These are phyloP conservation scores for Podabrus alpinus DNA, from an alignment of 2,888 invertebrate genomes.

Conservation along the genomic window DNA sequence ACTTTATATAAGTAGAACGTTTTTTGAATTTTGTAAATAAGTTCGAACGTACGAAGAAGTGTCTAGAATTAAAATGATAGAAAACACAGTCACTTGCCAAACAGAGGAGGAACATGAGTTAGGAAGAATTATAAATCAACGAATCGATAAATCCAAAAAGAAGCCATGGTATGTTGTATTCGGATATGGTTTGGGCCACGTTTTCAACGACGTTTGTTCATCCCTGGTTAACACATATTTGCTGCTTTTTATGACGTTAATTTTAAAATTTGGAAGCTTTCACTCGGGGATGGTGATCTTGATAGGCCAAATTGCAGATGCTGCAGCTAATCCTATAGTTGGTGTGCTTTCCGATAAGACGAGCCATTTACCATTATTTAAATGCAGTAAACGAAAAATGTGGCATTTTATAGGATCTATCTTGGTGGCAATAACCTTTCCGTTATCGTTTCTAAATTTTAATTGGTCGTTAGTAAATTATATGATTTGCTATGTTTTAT, in stretches of 20 bases:
- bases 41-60: too few species aligned
- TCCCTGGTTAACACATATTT: background rate
- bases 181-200: background rate
- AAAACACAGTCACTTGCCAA: background rate
- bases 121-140: background rate
- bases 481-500: background rate
- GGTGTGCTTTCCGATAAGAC: background rate
- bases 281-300: background rate
- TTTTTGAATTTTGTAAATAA: too few species aligned
- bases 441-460: background rate
- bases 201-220: background rate
- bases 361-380: background rate
- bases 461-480: background rate
- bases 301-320: background rate
- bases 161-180: background rate
- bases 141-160: background rate
- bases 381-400: background rate
- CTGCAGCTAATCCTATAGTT: background rate
- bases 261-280: background rate
- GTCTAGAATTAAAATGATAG: background rate
- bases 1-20: too few species aligned
- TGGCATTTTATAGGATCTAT: background rate
- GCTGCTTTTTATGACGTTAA: background rate
- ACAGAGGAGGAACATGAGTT: too few species aligned
- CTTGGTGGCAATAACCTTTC: background rate